Conservation (phyloP, 2,797 vertebrate genomes). For the Pogonophryne albipinna region DNA sequence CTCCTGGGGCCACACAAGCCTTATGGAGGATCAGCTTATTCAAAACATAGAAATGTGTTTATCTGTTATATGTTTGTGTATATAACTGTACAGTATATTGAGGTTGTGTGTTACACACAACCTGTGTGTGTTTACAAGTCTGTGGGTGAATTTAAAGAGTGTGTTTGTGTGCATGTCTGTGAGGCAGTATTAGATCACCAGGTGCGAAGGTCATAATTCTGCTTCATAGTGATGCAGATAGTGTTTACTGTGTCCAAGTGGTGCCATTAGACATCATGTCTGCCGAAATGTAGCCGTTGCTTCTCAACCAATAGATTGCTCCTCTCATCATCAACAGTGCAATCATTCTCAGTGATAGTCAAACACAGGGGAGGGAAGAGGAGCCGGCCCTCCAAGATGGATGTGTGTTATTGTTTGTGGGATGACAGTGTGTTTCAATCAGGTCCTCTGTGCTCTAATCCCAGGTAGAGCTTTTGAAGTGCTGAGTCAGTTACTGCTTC, state of each 20-base stretch:
- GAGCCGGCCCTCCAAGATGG: conserved; percentile 81
- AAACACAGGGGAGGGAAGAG: conserved; percentile 69
- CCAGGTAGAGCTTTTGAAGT: conserved; percentile 85
- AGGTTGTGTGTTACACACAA: background rate
- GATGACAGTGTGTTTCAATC: conserved; percentile 94
- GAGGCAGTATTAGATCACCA: conserved; percentile 49
- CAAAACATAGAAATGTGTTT: conserved; percentile 53
- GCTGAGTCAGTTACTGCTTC: conserved; percentile 91
- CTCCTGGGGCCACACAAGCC: conserved; percentile 60
- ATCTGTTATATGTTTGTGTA: conserved; percentile 27
- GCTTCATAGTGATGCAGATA: conserved; percentile 73
- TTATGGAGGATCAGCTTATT: conserved; percentile 61
- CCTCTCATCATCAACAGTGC: conserved; percentile 75
- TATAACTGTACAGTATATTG: background rate
- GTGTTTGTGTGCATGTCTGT: conserved; percentile 13
- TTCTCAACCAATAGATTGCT: conserved; percentile 66
- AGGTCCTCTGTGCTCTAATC: conserved; percentile 89
- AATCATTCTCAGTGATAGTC: conserved; percentile 78
- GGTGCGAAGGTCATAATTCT: conserved; percentile 70
- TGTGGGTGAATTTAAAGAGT: conserved; percentile 4
- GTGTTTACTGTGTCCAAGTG: conserved; percentile 75
- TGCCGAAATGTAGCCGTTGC: conserved; percentile 63
- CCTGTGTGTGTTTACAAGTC: conserved; percentile 22
- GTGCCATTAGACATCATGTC: conserved; percentile 77
- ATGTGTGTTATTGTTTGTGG: conserved; percentile 93